Evolutionary conservation across 2,797 vertebrate genomes (phyloP), one percentile per base, ranked within the genome.

Genomic region (Eremophila alpestris): DNA sequence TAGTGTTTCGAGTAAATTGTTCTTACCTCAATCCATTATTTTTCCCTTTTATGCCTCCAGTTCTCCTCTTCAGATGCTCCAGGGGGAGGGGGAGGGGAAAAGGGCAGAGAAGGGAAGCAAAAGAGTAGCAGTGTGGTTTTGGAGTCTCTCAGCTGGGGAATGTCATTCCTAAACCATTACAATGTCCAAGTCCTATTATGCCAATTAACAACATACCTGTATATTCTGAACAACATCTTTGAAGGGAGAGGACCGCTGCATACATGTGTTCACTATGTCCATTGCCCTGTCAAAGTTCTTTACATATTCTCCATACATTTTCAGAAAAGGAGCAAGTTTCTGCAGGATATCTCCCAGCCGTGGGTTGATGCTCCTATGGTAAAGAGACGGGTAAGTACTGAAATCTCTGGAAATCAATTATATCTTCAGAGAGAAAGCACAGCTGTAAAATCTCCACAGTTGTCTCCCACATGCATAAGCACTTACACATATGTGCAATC

Each of bases 261-360:
- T 99, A 98, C 98, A 99, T 0, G 98, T 98, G 97, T 98, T 99
- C 94, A 99, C 99, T 96, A 99, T 95, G 92, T 99, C 99, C 98
- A 99, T 98, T 7, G 99, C 98, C 69, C 99, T 98, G 94, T 99
- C 99, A 19, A 99, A 99, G 97, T 99, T 99, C 98, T 99, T 99
- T 59, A 99, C 98, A 7, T 99, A 99, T 91, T 99, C 99, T 45
- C 99, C 99, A 8, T 99, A 99, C 99, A 99, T 99, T 97, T 99
- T 99, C 98, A 99, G 98, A 88, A 99, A 99, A 0, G 99, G 99
- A 89, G 99, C 99, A 82, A 99, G 98, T 95, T 99, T 99, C 97
- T 99, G 99, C 32, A 99, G 98, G 96, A 99, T 99, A 86, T 99
- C 99, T 89, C 99, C 99, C 1, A 99, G 98, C 10, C 99, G 98